Evolutionary conservation across 1,140 invertebrate genomes (phyloP), one percentile per base, ranked within the genome.

Genomic region (Drosophila baimaii): DNA sequence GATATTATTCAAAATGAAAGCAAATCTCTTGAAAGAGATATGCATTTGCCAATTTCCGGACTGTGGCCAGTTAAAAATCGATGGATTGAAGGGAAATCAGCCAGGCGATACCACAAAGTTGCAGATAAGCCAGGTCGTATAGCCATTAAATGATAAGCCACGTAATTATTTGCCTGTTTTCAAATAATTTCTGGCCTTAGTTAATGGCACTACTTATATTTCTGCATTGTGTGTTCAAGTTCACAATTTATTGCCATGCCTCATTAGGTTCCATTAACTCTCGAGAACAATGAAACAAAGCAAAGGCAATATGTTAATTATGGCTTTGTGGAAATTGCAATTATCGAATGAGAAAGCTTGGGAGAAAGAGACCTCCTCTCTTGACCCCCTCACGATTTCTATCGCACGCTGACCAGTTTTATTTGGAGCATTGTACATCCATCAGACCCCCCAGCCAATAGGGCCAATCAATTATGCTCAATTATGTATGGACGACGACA

Each of bases 401-500:
- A 37, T 47, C 44, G 9, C n/a, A n/a, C 8, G 21, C n/a, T 49
- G 29, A 35, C 29, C 43, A 25, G n/a, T 41, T 41, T 27, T 43
- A 52, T 52, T 43, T 21, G 37, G n/a, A 39, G 33, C 29, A 58
- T 59, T 78, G 75, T 55, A 21, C 54, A 55, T 19, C 39, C 61
- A 71, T 39, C 47, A 56, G 51, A 5, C 46, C n/a, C n/a, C n/a
- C n/a, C 58, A 74, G 65, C 63, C 51, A 54, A 54, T 54, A 74
- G 77, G 62, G 49, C 77, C 81, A 88, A 85, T 85, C 83, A 85
- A 85, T 85, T 85, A 85, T 82, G 83, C 64, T 85, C 83, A 85
- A 88, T 85, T 86, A 85, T 85, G 79, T 82, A 85, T 65, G 52
- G 35, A 41, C 29, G 44, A 37, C 35, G 31, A 29, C 63, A 27